Evolutionary conservation across 23 tunicate species (phyloP), one percentile per base, ranked within the genome.

Genomic region (Phallusia fumigata): DNA sequence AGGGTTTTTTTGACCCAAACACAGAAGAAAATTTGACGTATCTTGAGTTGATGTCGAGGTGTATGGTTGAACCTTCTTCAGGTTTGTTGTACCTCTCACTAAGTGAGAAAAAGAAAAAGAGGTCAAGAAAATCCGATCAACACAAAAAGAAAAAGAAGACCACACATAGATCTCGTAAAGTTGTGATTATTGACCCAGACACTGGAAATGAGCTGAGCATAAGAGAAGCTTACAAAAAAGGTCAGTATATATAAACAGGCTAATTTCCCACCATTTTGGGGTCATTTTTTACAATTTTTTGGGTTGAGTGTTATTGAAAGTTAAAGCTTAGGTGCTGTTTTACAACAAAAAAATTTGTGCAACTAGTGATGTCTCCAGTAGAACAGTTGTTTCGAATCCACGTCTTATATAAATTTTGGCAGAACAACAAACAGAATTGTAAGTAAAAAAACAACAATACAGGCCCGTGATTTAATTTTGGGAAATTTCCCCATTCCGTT

Each of bases 1-100:
- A 92, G 93, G 98, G 98, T 10, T 93, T 93, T 83, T 93, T 93
- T 64, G 98, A 93, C 72, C 98, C 98, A 34, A 93, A 93, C 84
- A 93, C 98, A 0, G 81, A 93, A 78, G 98, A 87, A 36, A 93
- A 93, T 76, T 86, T 93, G 31, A 88, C 98, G 73, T 93, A 93
- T 40, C 76, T 93, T 64, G 98, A 93, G 65, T 81, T 93, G 50
- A 81, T 93, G 78, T 85, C 90, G 0, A 83, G 98, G n/a, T 88
- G 93, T 74, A 78, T 72, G 22, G 82, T 80, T 32, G 98, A 93
- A 58, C 86, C 88, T 11, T 79, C 74, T n/a, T 82, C 86, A 18
- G 98, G 98, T 30, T 28, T 88, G 65, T 84, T 88, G 0, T 88
- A 83, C 45, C 79, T 93, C 33, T 45, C 76, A 8, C 87, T 93